Conservation (phyloP, 2,888 invertebrate genomes). For the Polydrusus tereticollis region DNA sequence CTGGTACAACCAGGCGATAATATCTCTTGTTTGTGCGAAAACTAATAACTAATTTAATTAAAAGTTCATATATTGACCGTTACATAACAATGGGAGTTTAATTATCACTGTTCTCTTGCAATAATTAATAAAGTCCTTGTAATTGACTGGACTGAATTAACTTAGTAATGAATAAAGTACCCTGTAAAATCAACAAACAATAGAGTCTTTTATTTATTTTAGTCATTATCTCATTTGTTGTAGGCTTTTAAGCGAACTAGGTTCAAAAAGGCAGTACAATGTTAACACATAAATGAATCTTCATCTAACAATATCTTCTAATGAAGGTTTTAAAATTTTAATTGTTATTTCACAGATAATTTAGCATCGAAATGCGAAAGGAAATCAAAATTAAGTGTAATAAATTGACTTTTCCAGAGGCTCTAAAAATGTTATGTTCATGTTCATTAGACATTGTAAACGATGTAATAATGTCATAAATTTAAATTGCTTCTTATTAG, state of each 20-base stretch:
- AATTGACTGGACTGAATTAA: background rate
- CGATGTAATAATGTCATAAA: too few relatives aligned
- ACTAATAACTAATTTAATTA: slow-evolving; percentile 5
- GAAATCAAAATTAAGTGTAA: too few relatives aligned
- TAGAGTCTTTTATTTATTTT: background rate
- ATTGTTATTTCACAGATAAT: background rate
- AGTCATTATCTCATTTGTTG: background rate
- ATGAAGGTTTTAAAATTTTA: background rate
- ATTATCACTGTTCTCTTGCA: background rate
- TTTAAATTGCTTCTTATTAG: too few relatives aligned
- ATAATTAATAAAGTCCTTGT: background rate
- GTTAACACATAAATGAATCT: background rate
- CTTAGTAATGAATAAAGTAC: background rate
- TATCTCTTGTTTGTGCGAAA: background rate
- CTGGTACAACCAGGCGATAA: background rate
- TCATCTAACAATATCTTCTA: background rate
- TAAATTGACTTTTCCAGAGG: too few relatives aligned
- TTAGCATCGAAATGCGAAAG: background rate
- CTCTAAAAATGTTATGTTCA: too few relatives aligned
- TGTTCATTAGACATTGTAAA: too few relatives aligned
- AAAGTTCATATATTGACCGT: background rate
- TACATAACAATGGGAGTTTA: slow-evolving; percentile 1
- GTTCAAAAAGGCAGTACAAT: slow-evolving; percentile 10
- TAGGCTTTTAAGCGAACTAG: background rate
- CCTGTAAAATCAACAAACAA: background rate